These are phyloP conservation scores for Labroides dimidiatus DNA, from an alignment of 2,797 vertebrate species.

Conservation along the genomic window DNA sequence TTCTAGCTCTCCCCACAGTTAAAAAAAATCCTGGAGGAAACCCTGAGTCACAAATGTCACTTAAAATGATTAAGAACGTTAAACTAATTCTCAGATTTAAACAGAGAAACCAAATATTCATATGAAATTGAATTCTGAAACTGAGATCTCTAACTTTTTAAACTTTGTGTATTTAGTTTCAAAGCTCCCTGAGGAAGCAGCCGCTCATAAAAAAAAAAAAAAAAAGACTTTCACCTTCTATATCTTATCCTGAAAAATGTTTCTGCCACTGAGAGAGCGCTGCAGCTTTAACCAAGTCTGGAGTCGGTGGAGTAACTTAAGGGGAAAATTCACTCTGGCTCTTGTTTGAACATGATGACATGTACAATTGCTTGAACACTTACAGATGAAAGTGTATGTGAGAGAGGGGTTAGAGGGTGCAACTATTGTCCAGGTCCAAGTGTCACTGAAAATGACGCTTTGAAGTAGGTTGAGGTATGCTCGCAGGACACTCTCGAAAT, in stretches of 20 bases:
- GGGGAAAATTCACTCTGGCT: conserved; percentile 11
- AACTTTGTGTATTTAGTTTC: background rate
- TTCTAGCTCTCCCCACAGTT: no score
- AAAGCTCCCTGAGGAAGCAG: background rate
- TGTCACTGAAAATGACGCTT: conserved; percentile 31
- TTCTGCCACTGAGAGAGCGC: background rate
- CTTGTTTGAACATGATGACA: conserved; percentile 8
- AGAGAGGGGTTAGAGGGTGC: background rate
- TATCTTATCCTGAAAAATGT: background rate
- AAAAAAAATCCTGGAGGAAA: no score
- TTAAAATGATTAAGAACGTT: background rate
- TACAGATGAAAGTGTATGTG: conserved; percentile 18
- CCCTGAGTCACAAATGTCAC: no score
- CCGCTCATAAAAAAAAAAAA: background rate
- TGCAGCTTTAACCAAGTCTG: background rate
- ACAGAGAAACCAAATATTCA: background rate
- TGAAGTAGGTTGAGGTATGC: conserved; percentile 26
- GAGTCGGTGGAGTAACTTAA: background rate
- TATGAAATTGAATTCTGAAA: background rate
- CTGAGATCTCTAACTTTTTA: background rate
- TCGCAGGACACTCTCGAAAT: conserved; percentile 16
- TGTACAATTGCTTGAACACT: conserved; percentile 15
- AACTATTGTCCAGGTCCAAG: conserved; percentile 9
- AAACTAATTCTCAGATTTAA: background rate
- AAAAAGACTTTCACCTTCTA: background rate